Conservation (phyloP, 2,888 invertebrate species). For the Campopleginae sp. region DNA sequence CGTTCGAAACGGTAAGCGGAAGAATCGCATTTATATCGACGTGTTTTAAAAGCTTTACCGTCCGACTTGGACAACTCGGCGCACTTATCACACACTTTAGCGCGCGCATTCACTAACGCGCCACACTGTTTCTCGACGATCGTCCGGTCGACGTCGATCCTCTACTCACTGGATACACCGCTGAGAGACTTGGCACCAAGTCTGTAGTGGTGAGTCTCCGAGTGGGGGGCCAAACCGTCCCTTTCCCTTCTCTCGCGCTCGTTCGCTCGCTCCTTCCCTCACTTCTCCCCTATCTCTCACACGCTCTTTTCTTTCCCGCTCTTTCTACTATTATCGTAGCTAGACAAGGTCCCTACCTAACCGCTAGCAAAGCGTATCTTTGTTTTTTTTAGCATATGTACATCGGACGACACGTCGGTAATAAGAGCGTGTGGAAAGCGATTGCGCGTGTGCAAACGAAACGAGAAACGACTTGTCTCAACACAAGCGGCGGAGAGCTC, state of each 20-base stretch:
- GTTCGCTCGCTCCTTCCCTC: constrained; percentile 19
- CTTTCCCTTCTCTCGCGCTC: constrained; percentile 21
- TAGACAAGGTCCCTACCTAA: constrained; percentile 30
- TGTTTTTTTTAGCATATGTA: constrained; percentile 3
- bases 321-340: constrained; percentile 32
- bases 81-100: constrained; percentile 46
- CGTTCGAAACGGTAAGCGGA: constrained; percentile 71
- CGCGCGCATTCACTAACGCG: constrained; percentile 36
- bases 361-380: constrained; percentile 17
- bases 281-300: constrained; percentile 37
- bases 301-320: constrained; percentile 33
- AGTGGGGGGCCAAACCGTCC: constrained; percentile 48
- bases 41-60: constrained; percentile 33
- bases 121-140: constrained; percentile 15
- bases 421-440: constrained; percentile 7
- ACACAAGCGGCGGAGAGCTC: neutral
- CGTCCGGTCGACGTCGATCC: constrained; percentile 29
- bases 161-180: constrained; percentile 15
- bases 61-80: constrained; percentile 57
- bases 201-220: constrained; percentile 13
- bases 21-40: constrained; percentile 77
- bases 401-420: constrained; percentile 22
- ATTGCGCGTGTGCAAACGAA: neutral
- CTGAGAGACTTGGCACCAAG: neutral
- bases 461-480: neutral